Base-by-base conservation (phyloP, 2,888 invertebrate species). In the Agrotis ipsilon region DNA sequence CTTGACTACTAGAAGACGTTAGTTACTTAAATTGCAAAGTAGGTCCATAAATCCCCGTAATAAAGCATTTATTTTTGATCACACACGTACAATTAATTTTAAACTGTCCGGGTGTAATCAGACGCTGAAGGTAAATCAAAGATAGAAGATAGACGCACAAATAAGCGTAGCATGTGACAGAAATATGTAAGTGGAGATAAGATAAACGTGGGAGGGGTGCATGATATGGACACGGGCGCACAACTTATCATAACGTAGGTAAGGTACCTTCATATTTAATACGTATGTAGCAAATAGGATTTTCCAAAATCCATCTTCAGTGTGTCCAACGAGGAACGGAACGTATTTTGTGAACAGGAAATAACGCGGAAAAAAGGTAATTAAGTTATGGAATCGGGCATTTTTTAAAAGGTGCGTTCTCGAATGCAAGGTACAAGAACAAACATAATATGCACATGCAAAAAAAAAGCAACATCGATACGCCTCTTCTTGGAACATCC, bases 141-240 rank as follows among this genome's bases (percentile, higher is more conserved):
- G 54, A 62, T 65, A 62, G 14, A 11, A 27, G 16, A 61, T 62
- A 59, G 19, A 39, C 21, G 13, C n/a, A 61, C 14, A 39, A 64
- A 55, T 63, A 66, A 32, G 52, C 39, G 32, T 48, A 65, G 21
- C 11, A 45, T 49, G 32, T 66, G n/a, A 59, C 57, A 45, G 66
- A 79, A 48, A 74, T 63, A 64, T 75, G 51, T 66, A 48, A 11
- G n/a, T 16, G 49, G 7, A 63, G 69, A 75, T 75, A 75, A 80
- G 75, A 80, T 68, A 65, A 51, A 45, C 18, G 13, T 32, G 13
- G 21, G 59, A 24, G 46, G 46, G 32, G 45, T 19, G 39, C 21
- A 21, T 64, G 59, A 48, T 51, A 43, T 14, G 18, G 32, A 52
- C 13, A 60, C 27, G 46, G 52, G 32, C n/a, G 32, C 18, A 19